Percentiles rank a stretch among this genome's conserved stretches.
Conservation (phyloP, 1,140 invertebrate genomes). For the Harlomillsia oculata region DNA sequence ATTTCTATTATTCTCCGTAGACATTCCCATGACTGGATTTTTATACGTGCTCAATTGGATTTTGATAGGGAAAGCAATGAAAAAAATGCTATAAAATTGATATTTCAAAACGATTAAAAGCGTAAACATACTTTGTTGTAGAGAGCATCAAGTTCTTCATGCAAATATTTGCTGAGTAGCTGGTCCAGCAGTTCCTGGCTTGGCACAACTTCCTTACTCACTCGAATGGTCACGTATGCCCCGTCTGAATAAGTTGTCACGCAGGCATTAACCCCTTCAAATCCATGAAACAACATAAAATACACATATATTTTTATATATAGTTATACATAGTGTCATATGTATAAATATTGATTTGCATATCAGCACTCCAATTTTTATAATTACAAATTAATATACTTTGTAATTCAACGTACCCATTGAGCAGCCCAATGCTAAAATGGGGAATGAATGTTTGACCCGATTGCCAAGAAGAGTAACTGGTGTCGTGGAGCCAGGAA, state of each 20-base stretch:
- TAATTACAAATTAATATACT: neutral
- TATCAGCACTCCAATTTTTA: neutral
- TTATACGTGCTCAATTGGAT: neutral
- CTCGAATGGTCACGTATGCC: constrained; percentile 29
- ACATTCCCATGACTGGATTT: neutral
- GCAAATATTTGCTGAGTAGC: constrained; percentile 28
- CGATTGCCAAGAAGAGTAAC: constrained; percentile 20
- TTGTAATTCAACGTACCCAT: constrained; percentile 30
- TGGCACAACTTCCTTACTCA: constrained; percentile 31
- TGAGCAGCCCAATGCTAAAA: constrained; percentile 29
- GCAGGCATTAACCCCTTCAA: constrained; percentile 30
- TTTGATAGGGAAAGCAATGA: no score
- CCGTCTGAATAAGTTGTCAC: constrained; percentile 28
- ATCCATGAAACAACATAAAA: neutral
- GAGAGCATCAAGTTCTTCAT: constrained; percentile 30
- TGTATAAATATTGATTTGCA: neutral
- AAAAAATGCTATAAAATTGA: neutral
- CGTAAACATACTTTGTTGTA: constrained; percentile 26
- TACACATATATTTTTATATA: neutral
- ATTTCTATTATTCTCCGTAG: neutral
- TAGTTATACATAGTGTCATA: neutral
- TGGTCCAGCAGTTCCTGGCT: constrained; percentile 29
- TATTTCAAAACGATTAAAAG: neutral
- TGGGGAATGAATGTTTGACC: constrained; percentile 25
- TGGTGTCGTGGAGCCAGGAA: constrained; percentile 27